These are phyloP conservation scores for Pachycephus smyrnensis DNA, from an alignment of 2,888 invertebrate genomes.

Conservation along the genomic window DNA sequence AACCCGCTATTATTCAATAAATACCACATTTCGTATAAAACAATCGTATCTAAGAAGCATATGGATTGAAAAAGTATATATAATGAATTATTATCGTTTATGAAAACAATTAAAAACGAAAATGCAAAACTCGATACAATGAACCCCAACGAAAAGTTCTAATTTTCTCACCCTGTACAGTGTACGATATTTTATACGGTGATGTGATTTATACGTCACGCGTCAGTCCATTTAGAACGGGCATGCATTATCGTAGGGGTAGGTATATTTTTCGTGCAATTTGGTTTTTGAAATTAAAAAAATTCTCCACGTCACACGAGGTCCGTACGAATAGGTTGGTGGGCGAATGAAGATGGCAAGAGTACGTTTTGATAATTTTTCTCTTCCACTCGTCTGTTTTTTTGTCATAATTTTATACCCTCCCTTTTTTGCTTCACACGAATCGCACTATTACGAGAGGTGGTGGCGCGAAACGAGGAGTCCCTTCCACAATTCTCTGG, in stretches of 20 bases:
- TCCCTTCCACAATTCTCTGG: slow-evolving; percentile 28
- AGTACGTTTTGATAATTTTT: not conserved
- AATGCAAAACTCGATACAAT: not conserved
- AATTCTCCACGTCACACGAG: not conserved
- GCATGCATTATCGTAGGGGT: not conserved
- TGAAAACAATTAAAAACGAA: not conserved
- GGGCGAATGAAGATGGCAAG: not conserved
- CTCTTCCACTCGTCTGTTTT: slow-evolving; percentile 1
- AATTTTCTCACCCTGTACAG: not conserved
- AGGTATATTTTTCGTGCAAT: not conserved
- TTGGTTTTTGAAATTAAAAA: not conserved
- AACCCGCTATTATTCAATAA: not conserved
- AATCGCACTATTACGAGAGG: not conserved
- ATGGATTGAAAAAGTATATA: not conserved
- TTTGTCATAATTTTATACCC: slow-evolving; percentile 1
- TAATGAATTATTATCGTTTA: not conserved
- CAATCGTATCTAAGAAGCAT: not conserved
- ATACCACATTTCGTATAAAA: not conserved
- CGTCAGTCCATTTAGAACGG: not conserved
- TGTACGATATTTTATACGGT: not conserved
- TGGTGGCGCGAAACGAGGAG: not conserved
- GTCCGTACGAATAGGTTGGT: not conserved
- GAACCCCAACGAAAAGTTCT: not conserved
- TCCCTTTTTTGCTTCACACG: slow-evolving; percentile 1
- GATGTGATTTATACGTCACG: not conserved